Evolutionary conservation across 2,888 invertebrate genomes (phyloP).

Genomic region (Prosopocoilus inquinatus): DNA sequence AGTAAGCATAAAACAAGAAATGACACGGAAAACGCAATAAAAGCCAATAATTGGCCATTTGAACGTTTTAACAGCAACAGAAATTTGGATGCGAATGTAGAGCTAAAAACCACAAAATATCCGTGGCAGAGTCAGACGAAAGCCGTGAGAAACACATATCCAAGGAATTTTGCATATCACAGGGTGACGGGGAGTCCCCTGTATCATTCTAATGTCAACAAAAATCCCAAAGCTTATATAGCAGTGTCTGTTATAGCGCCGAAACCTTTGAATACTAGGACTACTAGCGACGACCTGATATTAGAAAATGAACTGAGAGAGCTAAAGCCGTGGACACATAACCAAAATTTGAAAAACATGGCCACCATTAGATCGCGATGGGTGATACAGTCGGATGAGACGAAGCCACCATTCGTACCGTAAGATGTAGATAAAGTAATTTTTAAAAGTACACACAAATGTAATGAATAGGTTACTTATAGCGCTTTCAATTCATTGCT

Average conservation of each 20-base stretch:
- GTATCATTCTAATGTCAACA: slow-evolving; percentile 37
- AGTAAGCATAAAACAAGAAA: too few relatives aligned
- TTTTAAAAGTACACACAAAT: not conserved
- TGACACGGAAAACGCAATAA: slow-evolving; percentile 18
- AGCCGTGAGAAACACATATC: slow-evolving; percentile 36
- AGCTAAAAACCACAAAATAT: slow-evolving; percentile 23
- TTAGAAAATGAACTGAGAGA: slow-evolving; percentile 47
- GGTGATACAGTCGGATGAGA: slow-evolving; percentile 37
- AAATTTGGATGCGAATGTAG: slow-evolving; percentile 15
- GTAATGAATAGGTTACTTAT: not conserved
- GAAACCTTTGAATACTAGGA: slow-evolving; percentile 34
- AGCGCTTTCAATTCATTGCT: too few relatives aligned
- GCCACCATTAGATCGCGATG: slow-evolving; percentile 42
- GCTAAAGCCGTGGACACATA: slow-evolving; percentile 48
- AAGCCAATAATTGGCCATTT: slow-evolving; percentile 24
- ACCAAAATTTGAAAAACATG: slow-evolving; percentile 44
- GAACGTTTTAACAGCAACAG: slow-evolving; percentile 16
- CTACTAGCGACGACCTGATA: slow-evolving; percentile 35
- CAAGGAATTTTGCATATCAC: slow-evolving; percentile 49
- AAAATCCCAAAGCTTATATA: slow-evolving; percentile 48
- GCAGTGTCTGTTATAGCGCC: slow-evolving; percentile 50
- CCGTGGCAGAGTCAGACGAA: slow-evolving; percentile 29
- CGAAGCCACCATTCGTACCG: slow-evolving; percentile 15
- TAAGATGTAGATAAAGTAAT: slow-evolving; percentile 20
- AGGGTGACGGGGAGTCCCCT: slow-evolving; percentile 47